Evolutionary conservation across 2,888 invertebrate genomes (phyloP), one percentile per base, ranked within the genome.

Genomic region (Boloria selene): DNA sequence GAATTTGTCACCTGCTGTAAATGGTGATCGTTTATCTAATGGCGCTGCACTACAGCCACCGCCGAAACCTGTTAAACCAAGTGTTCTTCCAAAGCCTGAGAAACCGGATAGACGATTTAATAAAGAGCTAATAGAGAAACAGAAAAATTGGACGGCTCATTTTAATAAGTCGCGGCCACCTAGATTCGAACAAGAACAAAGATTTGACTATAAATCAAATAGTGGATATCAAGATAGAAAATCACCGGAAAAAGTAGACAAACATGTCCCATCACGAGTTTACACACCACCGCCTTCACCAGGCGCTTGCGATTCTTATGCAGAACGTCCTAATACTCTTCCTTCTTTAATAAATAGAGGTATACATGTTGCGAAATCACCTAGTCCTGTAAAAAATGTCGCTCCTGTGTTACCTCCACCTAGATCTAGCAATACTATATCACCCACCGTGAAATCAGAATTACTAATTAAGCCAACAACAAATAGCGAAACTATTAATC

Each of bases 81-180:
- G 93, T 70, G 91, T 94, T 67, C 90, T 94, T 75, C 93, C 94
- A 14, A 96, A 96, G 82, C 96, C 96, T 0, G 96, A 97, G 77
- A 96, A 97, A 84, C 96, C 97, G 3, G 97, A 97, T 82, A 92
- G 96, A 64, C 95, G 96, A 78, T 95, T 96, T 77, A 96, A 96
- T 70, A 96, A 97, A 74, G 97, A 97, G 84, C 91, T 97, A 64
- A 97, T 97, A 74, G 97, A 97, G 86, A 97, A 97, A 79, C 97
- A 97, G 82, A 95, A 96, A 81, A 98, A 97, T 88, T 98, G 97
- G 97, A 97, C 97, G 42, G 96, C 97, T 69, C 97, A 97, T 87
- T 98, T 97, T 84, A 96, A 96, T 68, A 97, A 96, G 90, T 94
- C 95, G 60, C 94, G 95, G 73, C 93, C 95, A 55, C 71, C 81